These are phyloP conservation scores for Drosophila sp. DNA, from an alignment of 1,140 invertebrate genomes.

Conservation along the genomic window DNA sequence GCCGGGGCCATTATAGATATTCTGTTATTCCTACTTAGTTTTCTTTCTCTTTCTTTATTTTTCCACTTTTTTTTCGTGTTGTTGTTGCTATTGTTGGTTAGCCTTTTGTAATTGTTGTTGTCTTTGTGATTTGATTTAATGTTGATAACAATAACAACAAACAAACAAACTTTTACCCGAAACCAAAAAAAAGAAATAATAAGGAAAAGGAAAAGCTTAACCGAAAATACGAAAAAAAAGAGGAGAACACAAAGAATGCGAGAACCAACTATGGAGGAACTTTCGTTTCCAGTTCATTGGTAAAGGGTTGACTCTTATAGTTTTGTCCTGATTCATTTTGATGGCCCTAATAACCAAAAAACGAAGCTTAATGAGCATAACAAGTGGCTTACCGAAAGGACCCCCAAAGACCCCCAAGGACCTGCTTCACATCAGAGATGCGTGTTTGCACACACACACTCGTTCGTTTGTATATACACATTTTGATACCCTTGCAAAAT, in stretches of 20 bases:
- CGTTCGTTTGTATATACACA: conserved; percentile 29
- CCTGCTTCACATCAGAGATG: conserved; percentile 14
- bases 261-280: conserved; percentile 34
- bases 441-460: conserved; percentile 30
- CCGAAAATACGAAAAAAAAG: conserved; percentile 14
- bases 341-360: conserved; percentile 80
- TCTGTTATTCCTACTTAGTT: conserved; percentile 57
- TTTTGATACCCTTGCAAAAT: conserved; percentile 10
- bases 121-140: conserved; percentile 81
- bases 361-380: conserved; percentile 72
- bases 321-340: conserved; percentile 77
- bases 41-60: conserved; percentile 17
- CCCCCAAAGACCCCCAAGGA: conserved; percentile 3
- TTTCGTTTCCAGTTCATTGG: conserved; percentile 60
- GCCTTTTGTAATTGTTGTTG: conserved; percentile 78
- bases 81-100: conserved; percentile 27
- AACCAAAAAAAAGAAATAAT: conserved; percentile 29
- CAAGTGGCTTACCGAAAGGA: conserved; percentile 68
- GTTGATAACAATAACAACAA: conserved; percentile 79
- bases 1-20: conserved; percentile 53
- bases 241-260: conserved; percentile 26
- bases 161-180: conserved; percentile 57
- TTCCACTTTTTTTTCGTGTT: conserved; percentile 19
- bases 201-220: conserved; percentile 1
- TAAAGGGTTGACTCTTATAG: conserved; percentile 74